Conservation (phyloP, 2,797 vertebrate genomes). For the Pteropus rufus region DNA sequence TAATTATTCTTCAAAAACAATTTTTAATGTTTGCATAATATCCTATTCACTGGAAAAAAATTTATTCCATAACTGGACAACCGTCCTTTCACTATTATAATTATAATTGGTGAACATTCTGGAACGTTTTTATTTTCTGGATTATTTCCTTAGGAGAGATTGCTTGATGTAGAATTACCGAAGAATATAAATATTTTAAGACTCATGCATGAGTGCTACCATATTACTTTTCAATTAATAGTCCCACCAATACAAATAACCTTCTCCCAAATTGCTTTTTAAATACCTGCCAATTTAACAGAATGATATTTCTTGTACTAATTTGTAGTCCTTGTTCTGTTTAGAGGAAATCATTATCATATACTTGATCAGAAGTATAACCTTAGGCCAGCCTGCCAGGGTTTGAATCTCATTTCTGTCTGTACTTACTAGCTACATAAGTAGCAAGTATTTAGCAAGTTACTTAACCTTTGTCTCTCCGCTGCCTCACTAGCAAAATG, state of each 20-base stretch:
- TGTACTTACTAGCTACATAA: background rate
- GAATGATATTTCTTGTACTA: background rate
- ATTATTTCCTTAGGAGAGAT: background rate
- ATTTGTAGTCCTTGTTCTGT: background rate
- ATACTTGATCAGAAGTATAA: background rate
- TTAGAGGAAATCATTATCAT: background rate
- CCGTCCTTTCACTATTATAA: background rate
- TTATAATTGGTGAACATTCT: background rate
- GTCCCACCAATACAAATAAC: background rate
- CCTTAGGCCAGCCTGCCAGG: background rate
- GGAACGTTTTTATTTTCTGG: background rate
- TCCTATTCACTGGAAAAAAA: constrained; percentile 16
- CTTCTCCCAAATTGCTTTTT: background rate
- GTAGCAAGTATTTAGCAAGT: background rate
- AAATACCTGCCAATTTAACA: background rate
- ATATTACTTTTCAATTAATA: background rate
- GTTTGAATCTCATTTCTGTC: constrained; percentile 7
- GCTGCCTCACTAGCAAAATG: background rate
- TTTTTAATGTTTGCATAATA: constrained; percentile 20
- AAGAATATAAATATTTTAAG: background rate
- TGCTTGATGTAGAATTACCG: background rate
- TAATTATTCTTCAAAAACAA: constrained; percentile 9
- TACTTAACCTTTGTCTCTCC: background rate
- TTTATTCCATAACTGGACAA: background rate
- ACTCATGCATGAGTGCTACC: background rate